These are phyloP conservation scores for Drosophila oshimai DNA, from an alignment of 1,140 invertebrate species.

Conservation along the genomic window DNA sequence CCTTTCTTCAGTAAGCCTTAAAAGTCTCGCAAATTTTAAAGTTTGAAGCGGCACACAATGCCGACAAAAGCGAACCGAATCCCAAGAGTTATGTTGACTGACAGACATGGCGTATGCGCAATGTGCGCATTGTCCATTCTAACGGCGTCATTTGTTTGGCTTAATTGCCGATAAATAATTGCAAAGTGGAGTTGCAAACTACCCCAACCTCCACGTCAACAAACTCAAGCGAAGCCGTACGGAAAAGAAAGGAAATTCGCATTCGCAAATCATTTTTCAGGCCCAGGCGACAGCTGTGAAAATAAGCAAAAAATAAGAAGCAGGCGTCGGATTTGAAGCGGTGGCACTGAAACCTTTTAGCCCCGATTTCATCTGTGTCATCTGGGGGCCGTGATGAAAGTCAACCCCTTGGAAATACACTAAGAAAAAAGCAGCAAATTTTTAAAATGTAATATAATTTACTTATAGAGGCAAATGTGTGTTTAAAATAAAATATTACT, in stretches of 20 bases:
- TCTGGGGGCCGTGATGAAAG: conserved; percentile 3
- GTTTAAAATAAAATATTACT: too few species aligned
- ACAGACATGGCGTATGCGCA: conserved; percentile 55
- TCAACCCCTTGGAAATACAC: conserved; percentile 38
- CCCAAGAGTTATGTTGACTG: conserved; percentile 7
- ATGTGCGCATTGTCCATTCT: conserved; percentile 43
- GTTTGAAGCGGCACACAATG: background rate
- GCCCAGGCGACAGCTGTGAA: conserved; percentile 70
- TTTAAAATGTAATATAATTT: background rate
- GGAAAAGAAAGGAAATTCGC: conserved; percentile 33
- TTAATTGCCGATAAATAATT: conserved; percentile 75
- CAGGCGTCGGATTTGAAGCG: conserved; percentile 33
- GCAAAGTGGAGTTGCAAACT: conserved; percentile 21
- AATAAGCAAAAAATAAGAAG: conserved; percentile 44
- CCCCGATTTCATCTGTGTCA: conserved; percentile 26
- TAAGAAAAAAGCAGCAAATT: background rate
- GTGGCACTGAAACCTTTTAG: conserved; percentile 60
- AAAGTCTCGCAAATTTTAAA: background rate
- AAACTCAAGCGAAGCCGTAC: conserved; percentile 4
- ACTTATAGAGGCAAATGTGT: too few species aligned
- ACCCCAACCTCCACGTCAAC: background rate
- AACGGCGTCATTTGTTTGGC: conserved; percentile 70
- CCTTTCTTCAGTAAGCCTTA: too few species aligned
- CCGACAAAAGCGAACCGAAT: background rate
- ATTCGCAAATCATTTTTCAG: conserved; percentile 77